Base-by-base conservation (phyloP, 1,140 invertebrate species). In the Rhagoletis pomonella region DNA sequence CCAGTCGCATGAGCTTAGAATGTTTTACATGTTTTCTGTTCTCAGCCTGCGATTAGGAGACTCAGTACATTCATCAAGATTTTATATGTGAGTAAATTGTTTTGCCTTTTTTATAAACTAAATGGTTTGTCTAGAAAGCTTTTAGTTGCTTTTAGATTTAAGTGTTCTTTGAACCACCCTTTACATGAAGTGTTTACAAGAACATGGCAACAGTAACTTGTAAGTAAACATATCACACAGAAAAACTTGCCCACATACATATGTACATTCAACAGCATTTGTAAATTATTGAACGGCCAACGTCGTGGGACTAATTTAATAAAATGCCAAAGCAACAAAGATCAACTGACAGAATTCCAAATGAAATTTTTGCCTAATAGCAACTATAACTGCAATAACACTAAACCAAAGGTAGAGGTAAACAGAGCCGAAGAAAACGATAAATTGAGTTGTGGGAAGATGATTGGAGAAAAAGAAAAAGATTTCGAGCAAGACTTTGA, bases 361-460 rank as follows among this genome's bases (percentile, higher is more conserved):
- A 77, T 47, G 29, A 77, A 77, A 77, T 77, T 77, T 50, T 50
- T 4, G 2, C 3, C 6, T 6, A 47, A 55, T 55, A 47, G 19
- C 42, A 77, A 5, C 17, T 19, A 19, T 44, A 77, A 77, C 17
- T n/a, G 14, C 69, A 77, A 77, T 77, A 19, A 77, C 47, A 73
- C 39, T n/a, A 39, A 47, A 14, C 12, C 9, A 55, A 10, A 29
- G 17, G 3, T 10, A 10, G 44, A 81, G 4, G 19, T 39, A 67
- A 10, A 47, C 14, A 4, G n/a, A 47, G 3, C 9, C 14, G 69
- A 73, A 47, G 42, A 73, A 62, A 62, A 62, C n/a, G 69, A 47
- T 6, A 17, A 47, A 17, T 67, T 67, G 65, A 17, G 12, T 42
- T 0, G 3, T 29, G 4, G n/a, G 14, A 17, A 44, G 42, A 12